Evolutionary conservation across 2,113 vertebrate species (phyloP).

Genomic region (Eleginops maclovinus): DNA sequence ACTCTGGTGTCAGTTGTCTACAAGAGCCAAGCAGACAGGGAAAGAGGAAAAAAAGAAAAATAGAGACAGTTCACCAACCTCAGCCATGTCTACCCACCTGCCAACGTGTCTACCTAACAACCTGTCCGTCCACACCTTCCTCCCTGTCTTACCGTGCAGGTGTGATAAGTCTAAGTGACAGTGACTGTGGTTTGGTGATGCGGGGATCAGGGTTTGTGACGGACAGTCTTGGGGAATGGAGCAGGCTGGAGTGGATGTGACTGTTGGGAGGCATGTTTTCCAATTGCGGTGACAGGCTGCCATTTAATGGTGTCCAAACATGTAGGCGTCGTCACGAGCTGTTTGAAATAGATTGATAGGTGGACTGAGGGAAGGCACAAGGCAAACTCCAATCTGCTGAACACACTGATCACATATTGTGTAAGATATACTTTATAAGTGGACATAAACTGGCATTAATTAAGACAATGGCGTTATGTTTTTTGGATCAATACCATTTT

Average conservation of each 20-base stretch:
- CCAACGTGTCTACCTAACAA: neutral
- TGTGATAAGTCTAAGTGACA: conserved; percentile 9
- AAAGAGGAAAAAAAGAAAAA: conserved; percentile 14
- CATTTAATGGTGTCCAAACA: conserved; percentile 51
- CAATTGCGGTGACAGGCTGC: conserved; percentile 25
- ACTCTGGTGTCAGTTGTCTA: conserved; percentile 30
- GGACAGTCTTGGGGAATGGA: neutral
- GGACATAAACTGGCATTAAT: neutral
- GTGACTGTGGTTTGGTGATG: neutral
- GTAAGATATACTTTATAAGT: neutral
- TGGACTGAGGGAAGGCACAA: neutral
- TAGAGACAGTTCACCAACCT: conserved; percentile 6
- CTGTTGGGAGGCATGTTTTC: neutral
- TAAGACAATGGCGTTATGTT: too few species aligned
- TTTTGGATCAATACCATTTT: too few species aligned
- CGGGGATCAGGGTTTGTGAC: neutral
- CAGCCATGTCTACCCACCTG: conserved; percentile 14
- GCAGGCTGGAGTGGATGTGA: conserved; percentile 20
- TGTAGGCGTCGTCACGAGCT: conserved; percentile 5
- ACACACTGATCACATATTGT: neutral
- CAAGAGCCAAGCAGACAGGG: conserved; percentile 41
- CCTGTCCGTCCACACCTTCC: conserved; percentile 1
- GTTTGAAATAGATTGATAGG: neutral
- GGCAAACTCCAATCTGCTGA: neutral
- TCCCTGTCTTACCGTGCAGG: conserved; percentile 2